Conservation (phyloP, 2,113 vertebrate species). For the Thomomys bottae region DNA sequence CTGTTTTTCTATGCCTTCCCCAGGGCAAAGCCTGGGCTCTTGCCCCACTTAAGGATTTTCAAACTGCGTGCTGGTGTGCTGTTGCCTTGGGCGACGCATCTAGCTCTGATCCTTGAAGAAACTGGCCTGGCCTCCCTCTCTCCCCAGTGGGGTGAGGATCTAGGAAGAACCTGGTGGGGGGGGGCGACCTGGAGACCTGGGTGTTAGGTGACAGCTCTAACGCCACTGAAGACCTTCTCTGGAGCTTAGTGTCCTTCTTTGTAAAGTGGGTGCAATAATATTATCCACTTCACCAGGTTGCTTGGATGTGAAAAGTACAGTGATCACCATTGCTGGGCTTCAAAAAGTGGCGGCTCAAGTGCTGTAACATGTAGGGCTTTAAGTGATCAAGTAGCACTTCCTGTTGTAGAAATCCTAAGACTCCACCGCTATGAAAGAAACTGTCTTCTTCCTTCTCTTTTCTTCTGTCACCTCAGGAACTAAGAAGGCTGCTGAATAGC, state of each 20-base stretch:
- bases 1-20: rapidly evolving
- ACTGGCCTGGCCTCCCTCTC: background rate
- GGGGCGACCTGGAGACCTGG: too few species aligned
- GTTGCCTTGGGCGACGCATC: rapidly evolving
- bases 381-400: background rate
- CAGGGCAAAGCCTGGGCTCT: background rate
- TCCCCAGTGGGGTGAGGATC: background rate
- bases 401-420: background rate
- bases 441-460: background rate
- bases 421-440: background rate
- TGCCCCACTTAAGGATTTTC: background rate
- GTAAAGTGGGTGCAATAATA: background rate
- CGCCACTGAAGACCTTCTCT: background rate
- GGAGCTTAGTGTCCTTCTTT: background rate
- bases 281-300: background rate
- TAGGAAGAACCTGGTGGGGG: background rate
- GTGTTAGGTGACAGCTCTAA: background rate
- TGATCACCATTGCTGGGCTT: background rate
- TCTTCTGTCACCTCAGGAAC: background rate
- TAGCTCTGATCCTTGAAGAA: background rate
- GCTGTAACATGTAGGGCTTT: background rate
- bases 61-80: rapidly evolving
- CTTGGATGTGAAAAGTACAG: background rate
- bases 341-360: background rate
- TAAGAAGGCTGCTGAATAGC: background rate